These are phyloP conservation scores for Seriola dumerili DNA, from an alignment of 2,113 vertebrate species.

Conservation along the genomic window DNA sequence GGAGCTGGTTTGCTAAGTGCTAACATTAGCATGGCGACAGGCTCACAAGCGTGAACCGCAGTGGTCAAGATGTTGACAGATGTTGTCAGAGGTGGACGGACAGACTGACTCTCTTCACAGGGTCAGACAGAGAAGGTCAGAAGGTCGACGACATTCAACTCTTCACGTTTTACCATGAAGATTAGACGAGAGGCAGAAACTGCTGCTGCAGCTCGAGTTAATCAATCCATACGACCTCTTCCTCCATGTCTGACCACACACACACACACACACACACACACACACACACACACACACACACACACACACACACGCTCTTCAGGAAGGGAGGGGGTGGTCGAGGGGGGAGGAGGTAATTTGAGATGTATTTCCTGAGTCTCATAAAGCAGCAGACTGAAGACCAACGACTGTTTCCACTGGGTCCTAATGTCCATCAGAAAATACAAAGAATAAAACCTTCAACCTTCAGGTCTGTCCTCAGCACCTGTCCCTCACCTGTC, in stretches of 20 bases:
- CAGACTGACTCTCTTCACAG: not conserved
- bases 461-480: conserved; percentile 1
- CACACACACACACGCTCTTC: not conserved
- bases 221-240: conserved; percentile 14
- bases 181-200: not conserved
- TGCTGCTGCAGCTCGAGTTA: conserved; percentile 23
- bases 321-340: conserved; percentile 29
- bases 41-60: too few relatives aligned
- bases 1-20: too few relatives aligned
- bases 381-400: conserved; percentile 54
- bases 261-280: not conserved
- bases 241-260: conserved; percentile 17
- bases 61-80: too few relatives aligned
- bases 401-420: conserved; percentile 33
- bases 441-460: not conserved
- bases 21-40: too few relatives aligned
- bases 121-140: not conserved
- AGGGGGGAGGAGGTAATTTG: conserved; percentile 50
- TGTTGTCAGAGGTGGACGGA: too few relatives aligned
- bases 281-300: conserved; percentile 6
- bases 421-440: conserved; percentile 40
- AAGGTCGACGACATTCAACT: not conserved
- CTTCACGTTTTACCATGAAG: not conserved
- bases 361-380: conserved; percentile 61
- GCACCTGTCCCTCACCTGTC: not conserved